These are phyloP conservation scores for Gymnogyps californianus DNA, from an alignment of 2,113 vertebrate genomes.

Conservation along the genomic window DNA sequence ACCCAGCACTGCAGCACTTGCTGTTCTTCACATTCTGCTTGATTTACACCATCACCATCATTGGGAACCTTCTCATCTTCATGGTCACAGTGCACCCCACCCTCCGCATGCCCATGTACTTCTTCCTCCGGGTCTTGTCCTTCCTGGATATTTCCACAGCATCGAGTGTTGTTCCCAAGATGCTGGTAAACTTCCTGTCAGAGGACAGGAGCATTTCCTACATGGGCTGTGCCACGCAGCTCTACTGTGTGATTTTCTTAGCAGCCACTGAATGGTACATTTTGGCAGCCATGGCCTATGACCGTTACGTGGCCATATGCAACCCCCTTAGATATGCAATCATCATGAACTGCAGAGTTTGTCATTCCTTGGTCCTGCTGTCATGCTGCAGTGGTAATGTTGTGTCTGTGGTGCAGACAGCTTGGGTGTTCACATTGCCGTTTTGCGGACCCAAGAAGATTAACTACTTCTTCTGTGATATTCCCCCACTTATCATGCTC, in stretches of 20 bases:
- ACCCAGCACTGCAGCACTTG: background rate
- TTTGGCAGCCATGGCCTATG: slow-evolving; percentile 9
- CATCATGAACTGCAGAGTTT: background rate
- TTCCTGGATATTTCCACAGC: background rate
- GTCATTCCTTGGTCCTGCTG: background rate
- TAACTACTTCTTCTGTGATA: slow-evolving; percentile 29
- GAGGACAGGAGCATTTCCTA: background rate
- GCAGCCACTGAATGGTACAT: background rate
- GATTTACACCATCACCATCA: background rate
- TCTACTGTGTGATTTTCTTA: background rate
- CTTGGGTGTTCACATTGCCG: background rate
- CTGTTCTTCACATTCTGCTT: background rate
- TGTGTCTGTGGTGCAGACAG: background rate
- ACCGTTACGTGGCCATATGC: background rate
- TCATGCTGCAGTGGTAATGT: background rate
- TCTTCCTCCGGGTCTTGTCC: background rate
- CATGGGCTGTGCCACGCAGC: background rate
- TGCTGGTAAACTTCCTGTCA: background rate
- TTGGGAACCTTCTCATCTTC: background rate
- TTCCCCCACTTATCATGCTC: background rate
- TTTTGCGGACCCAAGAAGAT: background rate
- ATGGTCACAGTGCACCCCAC: background rate
- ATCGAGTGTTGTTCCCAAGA: background rate
- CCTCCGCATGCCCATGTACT: background rate
- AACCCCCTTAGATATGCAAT: background rate